Evolutionary conservation across 2,113 vertebrate species (phyloP), one percentile per base, ranked within the genome.

Genomic region (Oncorhynchus mykiss): DNA sequence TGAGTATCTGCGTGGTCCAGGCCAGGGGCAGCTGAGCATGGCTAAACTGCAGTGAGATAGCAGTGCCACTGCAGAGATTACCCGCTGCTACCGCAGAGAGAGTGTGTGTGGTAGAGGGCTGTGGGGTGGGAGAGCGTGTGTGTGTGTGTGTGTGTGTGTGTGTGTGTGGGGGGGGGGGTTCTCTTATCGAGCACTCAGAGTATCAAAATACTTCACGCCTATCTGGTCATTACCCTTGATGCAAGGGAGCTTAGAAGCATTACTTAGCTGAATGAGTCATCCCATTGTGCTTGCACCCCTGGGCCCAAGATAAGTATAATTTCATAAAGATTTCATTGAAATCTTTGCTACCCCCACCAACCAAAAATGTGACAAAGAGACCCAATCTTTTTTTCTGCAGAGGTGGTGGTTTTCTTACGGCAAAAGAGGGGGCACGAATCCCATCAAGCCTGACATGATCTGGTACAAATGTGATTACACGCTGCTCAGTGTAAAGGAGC

Each of bases 11-110:
- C 51, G 68, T 72, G 84, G 88, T 86, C 80, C 80, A 75, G 83
- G 88, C 81, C 79, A 77, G 81, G 86, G 79, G 88, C 88, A 90
- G 80, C 75, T 87, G 83, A 91, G 91, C 88, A 82, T 89, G 87
- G 81, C 83, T 91, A 89, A 91, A 91, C 87, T 91, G 90, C 89
- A 90, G 91, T 83, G 83, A 83, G 84, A 90, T 89, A 79, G 67
- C 85, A 87, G 82, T 78, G 22, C 84, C 87, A 89, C 87, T 92
- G 88, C 90, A 62, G 86, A 89, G 87, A 92, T 87, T 87, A 85
- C 85, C 87, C 73, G 80, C 84, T 54, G 16, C 80, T 74, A 70
- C 75, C 39, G 79, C 78, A 73, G 80, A 24, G 54, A 22, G 18
- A 9, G 59, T 27, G 68, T 20, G 64, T 20, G 64, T 2, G 71